These are phyloP conservation scores for Pelobates fuscus DNA, from an alignment of 2,113 vertebrate genomes.

Conservation along the genomic window DNA sequence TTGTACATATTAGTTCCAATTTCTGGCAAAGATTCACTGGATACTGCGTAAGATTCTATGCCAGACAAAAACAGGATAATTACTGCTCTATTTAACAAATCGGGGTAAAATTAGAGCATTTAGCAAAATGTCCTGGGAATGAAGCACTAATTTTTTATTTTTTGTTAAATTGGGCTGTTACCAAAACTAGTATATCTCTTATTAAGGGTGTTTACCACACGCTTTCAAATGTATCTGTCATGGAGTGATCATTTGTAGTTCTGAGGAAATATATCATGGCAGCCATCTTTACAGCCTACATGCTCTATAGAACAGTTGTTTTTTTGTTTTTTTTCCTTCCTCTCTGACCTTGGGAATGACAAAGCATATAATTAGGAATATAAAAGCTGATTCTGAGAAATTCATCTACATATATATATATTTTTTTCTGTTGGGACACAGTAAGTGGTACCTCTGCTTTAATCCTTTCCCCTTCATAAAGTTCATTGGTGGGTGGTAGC, in stretches of 20 bases:
- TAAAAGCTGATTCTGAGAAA: slow-evolving; percentile 38
- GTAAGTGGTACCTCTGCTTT: slow-evolving; percentile 45
- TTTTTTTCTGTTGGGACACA: slow-evolving; percentile 46
- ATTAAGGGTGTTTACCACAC: too few species aligned
- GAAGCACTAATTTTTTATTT: too few species aligned
- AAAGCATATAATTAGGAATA: slow-evolving; percentile 36
- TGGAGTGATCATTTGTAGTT: neutral
- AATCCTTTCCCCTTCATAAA: slow-evolving; percentile 47
- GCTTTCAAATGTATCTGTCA: neutral
- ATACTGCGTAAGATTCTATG: neutral
- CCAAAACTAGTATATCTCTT: neutral
- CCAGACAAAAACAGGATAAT: slow-evolving; percentile 30
- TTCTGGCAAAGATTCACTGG: slow-evolving; percentile 16
- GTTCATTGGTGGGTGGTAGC: slow-evolving; percentile 50
- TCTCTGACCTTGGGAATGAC: slow-evolving; percentile 28
- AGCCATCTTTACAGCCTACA: neutral
- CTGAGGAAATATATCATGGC: neutral
- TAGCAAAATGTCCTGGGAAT: neutral
- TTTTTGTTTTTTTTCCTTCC: slow-evolving; percentile 8
- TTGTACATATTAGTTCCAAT: slow-evolving; percentile 3
- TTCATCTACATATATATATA: slow-evolving; percentile 44
- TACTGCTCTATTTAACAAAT: slow-evolving; percentile 42
- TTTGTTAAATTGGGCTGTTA: neutral
- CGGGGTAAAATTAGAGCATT: neutral
- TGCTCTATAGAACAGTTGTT: slow-evolving; percentile 10